A percentile compares a stretch with the other conserved stretches of the same genome.
These are phyloP conservation scores for Scyliorhinus canicula DNA, from an alignment of 2,797 vertebrate genomes.

Conservation along the genomic window DNA sequence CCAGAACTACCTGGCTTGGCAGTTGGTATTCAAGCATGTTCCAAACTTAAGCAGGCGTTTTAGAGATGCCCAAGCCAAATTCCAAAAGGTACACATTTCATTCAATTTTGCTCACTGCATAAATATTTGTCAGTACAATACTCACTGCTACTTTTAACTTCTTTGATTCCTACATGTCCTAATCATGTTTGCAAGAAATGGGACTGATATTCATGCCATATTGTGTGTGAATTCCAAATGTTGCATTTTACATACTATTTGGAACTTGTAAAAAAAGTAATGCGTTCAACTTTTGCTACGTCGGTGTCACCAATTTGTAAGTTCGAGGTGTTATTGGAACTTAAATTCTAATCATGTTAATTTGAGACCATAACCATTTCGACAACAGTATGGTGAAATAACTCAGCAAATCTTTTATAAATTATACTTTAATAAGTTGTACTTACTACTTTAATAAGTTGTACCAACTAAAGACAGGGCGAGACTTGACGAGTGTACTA, in stretches of 20 bases:
- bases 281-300: neutral
- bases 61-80: conserved; percentile 78
- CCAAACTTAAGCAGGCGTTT: conserved; percentile 82
- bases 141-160: neutral
- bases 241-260: neutral
- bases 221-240: neutral
- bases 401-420: too few relatives aligned
- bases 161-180: neutral
- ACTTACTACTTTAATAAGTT: too few relatives aligned
- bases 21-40: conserved; percentile 76
- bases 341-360: too few relatives aligned
- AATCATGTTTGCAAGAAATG: neutral
- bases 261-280: neutral
- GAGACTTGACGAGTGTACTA: too few relatives aligned
- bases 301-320: too few relatives aligned
- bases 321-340: too few relatives aligned
- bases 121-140: neutral
- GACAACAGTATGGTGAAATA: too few relatives aligned
- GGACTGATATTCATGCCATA: neutral
- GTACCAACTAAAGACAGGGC: too few relatives aligned
- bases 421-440: too few relatives aligned
- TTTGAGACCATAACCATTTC: too few relatives aligned
- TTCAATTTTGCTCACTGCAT: neutral
- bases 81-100: conserved; percentile 71
- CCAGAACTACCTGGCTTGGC: conserved; percentile 94